Percentiles rank a stretch among this genome's conserved stretches.
phyloP scores from a whole-genome alignment of 1,140 invertebrate genomes.

The Apis cerana region DNA sequence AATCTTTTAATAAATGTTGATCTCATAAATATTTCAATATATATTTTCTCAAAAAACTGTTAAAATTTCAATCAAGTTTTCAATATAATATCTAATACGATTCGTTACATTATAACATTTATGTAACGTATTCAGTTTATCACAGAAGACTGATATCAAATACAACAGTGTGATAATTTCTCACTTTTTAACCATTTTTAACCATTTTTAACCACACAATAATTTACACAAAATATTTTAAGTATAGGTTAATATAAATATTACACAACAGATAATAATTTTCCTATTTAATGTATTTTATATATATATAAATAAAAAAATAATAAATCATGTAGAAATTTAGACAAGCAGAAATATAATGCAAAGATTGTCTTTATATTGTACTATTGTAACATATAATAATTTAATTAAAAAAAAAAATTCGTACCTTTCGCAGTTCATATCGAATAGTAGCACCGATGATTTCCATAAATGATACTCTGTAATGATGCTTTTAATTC shows the following conservation, averaged over 20 bases:
- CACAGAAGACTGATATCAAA: too few species aligned
- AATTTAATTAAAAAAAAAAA: background rate
- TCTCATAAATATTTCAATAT: too few species aligned
- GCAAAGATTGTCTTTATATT: too few species aligned
- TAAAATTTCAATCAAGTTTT: too few species aligned
- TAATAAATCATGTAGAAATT: background rate
- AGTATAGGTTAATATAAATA: background rate
- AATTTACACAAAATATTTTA: background rate
- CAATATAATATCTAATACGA: too few species aligned
- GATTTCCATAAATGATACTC: constrained; percentile 87
- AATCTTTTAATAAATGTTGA: too few species aligned
- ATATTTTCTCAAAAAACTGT: too few species aligned
- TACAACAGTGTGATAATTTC: background rate
- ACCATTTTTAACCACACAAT: background rate
- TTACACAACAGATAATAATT: background rate
- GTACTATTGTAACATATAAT: too few species aligned
- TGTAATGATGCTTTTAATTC: constrained; percentile 84
- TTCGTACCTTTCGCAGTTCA: constrained; percentile 82
- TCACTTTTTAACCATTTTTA: background rate
- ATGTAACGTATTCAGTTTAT: too few species aligned
- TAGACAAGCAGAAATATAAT: too few species aligned
- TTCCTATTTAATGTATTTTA: background rate
- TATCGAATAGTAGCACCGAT: constrained; percentile 87
- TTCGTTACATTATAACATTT: too few species aligned
- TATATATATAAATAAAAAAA: background rate